Evolutionary conservation across 1,140 invertebrate species (phyloP).

Genomic region (Cydia strobilella): DNA sequence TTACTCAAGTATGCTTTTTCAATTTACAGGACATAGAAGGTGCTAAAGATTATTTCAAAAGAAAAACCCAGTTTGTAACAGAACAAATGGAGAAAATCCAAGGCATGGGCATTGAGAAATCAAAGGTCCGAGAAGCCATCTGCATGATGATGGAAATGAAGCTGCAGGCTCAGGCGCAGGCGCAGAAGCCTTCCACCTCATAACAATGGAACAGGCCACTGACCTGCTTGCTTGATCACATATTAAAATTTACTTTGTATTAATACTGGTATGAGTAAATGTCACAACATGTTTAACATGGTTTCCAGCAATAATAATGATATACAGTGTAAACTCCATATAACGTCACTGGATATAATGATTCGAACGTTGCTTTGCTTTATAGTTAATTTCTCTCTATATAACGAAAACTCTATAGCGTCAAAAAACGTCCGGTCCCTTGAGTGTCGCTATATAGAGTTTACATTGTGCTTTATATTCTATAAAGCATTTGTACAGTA

Average conservation of each 20-base stretch:
- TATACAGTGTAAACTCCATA: too few species aligned
- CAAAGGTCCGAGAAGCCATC: slow-evolving; percentile 90
- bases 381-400: too few species aligned
- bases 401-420: too few species aligned
- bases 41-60: slow-evolving; percentile 95
- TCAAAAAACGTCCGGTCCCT: too few species aligned
- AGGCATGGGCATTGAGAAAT: slow-evolving; percentile 91
- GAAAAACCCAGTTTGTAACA: slow-evolving; percentile 94
- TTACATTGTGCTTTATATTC: not conserved
- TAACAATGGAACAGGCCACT: slow-evolving; percentile 53
- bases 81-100: slow-evolving; percentile 98
- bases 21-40: slow-evolving; percentile 84
- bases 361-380: too few species aligned
- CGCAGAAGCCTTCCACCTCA: slow-evolving; percentile 64
- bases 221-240: slow-evolving; percentile 16
- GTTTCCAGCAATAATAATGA: not conserved
- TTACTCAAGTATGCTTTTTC: slow-evolving; percentile 6
- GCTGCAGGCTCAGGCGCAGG: slow-evolving; percentile 73
- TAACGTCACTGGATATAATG: too few species aligned
- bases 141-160: slow-evolving; percentile 86
- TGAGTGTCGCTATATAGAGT: too few species aligned
- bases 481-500: not conserved
- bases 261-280: not conserved
- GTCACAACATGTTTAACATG: not conserved
- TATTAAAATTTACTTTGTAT: slow-evolving; percentile 21